Base-by-base conservation (phyloP, 2,797 vertebrate genomes). In the Chelonia mydas region DNA sequence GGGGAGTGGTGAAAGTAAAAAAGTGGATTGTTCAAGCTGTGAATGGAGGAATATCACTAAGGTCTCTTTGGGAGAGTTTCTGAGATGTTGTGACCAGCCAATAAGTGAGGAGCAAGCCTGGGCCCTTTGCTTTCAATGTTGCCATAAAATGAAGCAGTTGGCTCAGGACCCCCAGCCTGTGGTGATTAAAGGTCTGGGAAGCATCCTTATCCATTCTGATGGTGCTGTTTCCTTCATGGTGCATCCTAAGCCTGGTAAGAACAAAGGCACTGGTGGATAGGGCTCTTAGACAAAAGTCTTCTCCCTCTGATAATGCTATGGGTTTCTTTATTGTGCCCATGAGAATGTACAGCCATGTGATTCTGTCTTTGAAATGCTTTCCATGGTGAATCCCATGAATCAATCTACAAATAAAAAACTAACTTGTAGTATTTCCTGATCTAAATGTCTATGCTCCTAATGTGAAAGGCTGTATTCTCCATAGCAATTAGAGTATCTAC, bases 21-120 rank as follows among this genome's bases (percentile, higher is more conserved):
- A 45, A 59, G 97, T 97, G 95, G 91, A 95, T 21, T 1, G 11
- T 59, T 6, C 1, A 7, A 3, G 0, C 9, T 57, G 51, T 72
- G 81, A 94, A 61, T 85, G 84, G 55, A 83, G 83, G 50, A 83
- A 25, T 11, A 9, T 80, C 2, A 33, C 33, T 13, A 96, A 96
- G 33, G 86, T 98, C 12, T 98, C 98, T 54, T 57, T 98, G 68
- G 96, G 95, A 1, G 97, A 98, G 19, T 79, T 98, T 49, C 93
- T 98, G 84, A 94, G 87, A 76, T 87, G 97, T 49, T 98, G 98
- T 87, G 96, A 97, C 3, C 96, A 97, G 51, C 97, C 98, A 4
- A 74, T 98, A 92, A 98, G 97, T 0, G 98, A 98, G 88, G 98
- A 98, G 90, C 98, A 98, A 96, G 98, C 98, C 31, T 98, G 98